These are phyloP conservation scores for Laothoe populi DNA, from an alignment of 2,888 invertebrate species.

Conservation along the genomic window DNA sequence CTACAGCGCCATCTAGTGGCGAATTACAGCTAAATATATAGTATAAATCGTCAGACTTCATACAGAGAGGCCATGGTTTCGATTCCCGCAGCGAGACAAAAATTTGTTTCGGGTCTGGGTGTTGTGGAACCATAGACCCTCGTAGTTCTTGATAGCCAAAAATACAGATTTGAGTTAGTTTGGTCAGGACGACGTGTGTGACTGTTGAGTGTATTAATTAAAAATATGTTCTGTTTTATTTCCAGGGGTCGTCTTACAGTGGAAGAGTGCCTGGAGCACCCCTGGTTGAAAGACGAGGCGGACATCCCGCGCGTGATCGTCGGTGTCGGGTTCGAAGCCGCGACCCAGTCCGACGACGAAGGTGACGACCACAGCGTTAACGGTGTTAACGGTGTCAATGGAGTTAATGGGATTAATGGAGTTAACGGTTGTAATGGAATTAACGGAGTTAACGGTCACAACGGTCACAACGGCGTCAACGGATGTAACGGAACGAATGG, in stretches of 20 bases:
- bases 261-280: conserved; percentile 94
- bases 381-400: conserved; percentile 50
- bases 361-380: conserved; percentile 48
- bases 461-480: conserved; percentile 35
- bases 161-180: no score
- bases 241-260: conserved; percentile 95
- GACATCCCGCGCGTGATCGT: conserved; percentile 81
- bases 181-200: no score
- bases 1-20: no score
- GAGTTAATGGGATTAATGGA: conserved; percentile 40
- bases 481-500: conserved; percentile 57
- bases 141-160: no score
- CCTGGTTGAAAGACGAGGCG: conserved; percentile 91
- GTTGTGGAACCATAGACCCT: no score
- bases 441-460: conserved; percentile 40
- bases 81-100: no score
- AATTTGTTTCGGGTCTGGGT: no score
- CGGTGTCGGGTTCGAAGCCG: conserved; percentile 68
- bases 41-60: no score
- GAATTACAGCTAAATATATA: no score
- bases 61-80: no score
- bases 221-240: conserved; percentile 39
- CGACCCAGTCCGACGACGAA: conserved; percentile 60
- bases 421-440: conserved; percentile 48
- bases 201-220: no score